These are phyloP conservation scores for Pantelozetes paolii DNA, from an alignment of 2,888 invertebrate species.

Conservation along the genomic window DNA sequence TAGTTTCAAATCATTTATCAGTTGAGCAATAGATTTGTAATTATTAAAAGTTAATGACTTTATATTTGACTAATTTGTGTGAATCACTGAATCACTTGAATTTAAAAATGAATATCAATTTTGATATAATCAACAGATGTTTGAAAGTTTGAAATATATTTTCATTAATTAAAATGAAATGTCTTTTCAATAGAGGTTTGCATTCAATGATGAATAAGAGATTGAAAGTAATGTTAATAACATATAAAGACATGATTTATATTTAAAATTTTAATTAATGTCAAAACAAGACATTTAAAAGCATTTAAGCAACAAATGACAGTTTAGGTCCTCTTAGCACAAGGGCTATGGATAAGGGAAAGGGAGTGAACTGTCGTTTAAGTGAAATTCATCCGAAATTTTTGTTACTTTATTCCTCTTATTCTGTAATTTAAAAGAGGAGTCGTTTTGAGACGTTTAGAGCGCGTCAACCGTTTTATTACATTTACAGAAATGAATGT, in stretches of 20 bases:
- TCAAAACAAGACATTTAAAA: conserved; percentile 8
- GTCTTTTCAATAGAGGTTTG: neutral
- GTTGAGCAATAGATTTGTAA: too few species aligned
- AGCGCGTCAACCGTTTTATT: conserved; percentile 19
- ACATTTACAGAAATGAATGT: neutral
- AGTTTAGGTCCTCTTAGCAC: conserved; percentile 5
- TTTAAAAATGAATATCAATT: too few species aligned
- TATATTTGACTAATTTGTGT: too few species aligned
- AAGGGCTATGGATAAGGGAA: neutral
- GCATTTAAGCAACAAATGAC: conserved; percentile 9
- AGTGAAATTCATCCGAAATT: neutral
- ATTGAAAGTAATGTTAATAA: neutral
- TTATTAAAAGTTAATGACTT: too few species aligned
- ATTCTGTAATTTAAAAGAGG: neutral
- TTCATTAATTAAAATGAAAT: conserved; percentile 1
- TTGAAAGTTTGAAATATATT: too few species aligned
- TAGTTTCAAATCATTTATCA: too few species aligned
- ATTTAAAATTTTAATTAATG: neutral
- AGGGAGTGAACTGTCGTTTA: neutral
- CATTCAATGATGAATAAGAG: neutral
- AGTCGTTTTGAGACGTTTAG: neutral
- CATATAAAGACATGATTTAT: neutral
- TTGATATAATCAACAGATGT: too few species aligned
- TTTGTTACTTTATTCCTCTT: conserved; percentile 1
- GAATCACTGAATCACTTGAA: too few species aligned